A percentile compares a stretch with the other conserved stretches of the same genome.
Evolutionary conservation across 2,113 vertebrate species (phyloP).

Genomic region (Leptocoma aspasia): DNA sequence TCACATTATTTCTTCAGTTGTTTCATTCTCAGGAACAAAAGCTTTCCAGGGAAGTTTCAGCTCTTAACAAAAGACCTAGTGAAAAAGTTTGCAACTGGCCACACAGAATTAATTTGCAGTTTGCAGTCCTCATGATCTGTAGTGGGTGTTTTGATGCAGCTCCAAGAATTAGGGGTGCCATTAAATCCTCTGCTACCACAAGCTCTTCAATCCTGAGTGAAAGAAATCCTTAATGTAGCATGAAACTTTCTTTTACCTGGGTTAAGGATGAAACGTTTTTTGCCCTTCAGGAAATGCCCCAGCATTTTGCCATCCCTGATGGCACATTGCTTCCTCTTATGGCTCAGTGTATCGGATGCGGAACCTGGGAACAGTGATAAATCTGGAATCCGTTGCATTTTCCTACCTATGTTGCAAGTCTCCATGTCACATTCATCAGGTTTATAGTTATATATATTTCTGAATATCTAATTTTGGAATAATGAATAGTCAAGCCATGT

Average conservation of each 20-base stretch:
- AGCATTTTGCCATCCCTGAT: neutral
- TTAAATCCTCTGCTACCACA: neutral
- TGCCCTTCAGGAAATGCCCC: neutral
- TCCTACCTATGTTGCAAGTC: neutral
- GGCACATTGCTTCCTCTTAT: neutral
- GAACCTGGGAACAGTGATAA: neutral
- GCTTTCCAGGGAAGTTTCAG: neutral
- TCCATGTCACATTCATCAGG: neutral
- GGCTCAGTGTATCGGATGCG: neutral
- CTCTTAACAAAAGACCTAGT: neutral
- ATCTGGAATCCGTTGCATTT: neutral
- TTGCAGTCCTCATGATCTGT: neutral
- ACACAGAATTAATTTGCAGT: neutral
- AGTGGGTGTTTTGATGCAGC: neutral
- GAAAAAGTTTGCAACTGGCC: neutral
- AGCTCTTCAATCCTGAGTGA: neutral
- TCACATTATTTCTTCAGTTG: neutral
- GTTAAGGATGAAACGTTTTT: neutral
- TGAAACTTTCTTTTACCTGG: neutral
- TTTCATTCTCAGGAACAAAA: neutral
- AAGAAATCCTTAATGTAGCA: neutral
- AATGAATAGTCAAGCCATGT: neutral
- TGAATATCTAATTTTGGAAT: neutral
- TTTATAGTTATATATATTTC: neutral
- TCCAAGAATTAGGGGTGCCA: neutral